Evolutionary conservation across 2,113 vertebrate genomes (phyloP).

Genomic region (Carollia perspicillata): DNA sequence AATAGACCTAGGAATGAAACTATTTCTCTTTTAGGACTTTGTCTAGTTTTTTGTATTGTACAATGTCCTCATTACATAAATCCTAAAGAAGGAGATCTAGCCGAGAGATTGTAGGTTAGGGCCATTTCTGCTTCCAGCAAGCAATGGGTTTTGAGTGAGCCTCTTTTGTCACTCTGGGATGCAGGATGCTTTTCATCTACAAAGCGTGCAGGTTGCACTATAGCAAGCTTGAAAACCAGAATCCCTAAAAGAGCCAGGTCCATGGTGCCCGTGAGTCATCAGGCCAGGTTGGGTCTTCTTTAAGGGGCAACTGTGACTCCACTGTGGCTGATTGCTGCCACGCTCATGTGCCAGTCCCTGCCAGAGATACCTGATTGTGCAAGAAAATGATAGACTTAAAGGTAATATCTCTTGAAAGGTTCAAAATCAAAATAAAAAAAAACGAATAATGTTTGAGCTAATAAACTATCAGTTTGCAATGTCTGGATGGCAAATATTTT

Average conservation of each 20-base stretch:
- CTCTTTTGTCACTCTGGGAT: background rate
- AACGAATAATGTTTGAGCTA: background rate
- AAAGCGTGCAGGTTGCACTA: background rate
- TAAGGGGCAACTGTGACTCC: background rate
- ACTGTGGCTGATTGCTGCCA: background rate
- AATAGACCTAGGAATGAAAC: background rate
- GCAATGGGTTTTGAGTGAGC: background rate
- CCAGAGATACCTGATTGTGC: background rate
- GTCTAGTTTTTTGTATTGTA: background rate
- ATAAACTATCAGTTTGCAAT: background rate
- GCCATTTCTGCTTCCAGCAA: background rate
- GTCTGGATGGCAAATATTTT: background rate
- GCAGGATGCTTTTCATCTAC: background rate
- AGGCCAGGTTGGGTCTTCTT: background rate
- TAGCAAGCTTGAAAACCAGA: background rate
- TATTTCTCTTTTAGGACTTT: background rate
- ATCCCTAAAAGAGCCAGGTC: background rate
- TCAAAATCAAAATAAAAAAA: background rate
- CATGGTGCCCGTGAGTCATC: background rate
- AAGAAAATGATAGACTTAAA: background rate
- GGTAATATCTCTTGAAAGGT: background rate
- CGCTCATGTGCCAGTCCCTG: background rate
- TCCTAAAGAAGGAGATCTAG: background rate
- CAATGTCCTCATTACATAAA: background rate
- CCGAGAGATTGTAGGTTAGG: background rate